Evolutionary conservation across 2,888 invertebrate genomes (phyloP), one percentile per base, ranked within the genome.

Genomic region (Monopis laevigella): DNA sequence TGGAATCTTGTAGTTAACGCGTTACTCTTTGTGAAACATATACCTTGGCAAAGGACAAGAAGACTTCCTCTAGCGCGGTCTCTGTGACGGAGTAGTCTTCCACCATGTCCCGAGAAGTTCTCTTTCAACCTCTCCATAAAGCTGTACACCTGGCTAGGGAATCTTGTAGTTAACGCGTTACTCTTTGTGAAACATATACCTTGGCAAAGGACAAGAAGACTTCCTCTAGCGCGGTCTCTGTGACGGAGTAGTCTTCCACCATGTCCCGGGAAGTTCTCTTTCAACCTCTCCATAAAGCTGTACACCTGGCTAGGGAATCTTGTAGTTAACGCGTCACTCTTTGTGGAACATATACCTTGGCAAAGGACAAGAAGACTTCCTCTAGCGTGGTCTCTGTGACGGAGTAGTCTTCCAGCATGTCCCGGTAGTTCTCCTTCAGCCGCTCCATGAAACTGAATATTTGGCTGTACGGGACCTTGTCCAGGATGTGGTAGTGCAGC

Each of bases 41-140:
- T n/a, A n/a, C n/a, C n/a, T 56, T 59, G 0, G 75, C 74, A 46
- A 72, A 82, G 48, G 56, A 68, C 45, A 88, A 65, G 62, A 88
- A 88, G 43, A 92, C 88, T 63, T n/a, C n/a, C n/a, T n/a, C n/a
- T n/a, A 93, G 72, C 0, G 90, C 90, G 6, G 91, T 89, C 65
- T 92, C 92, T 26, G 88, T 88, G 2, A 93, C 84, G 0, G 87
- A 85, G 62, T 92, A 93, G 67, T 92, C 91, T 48, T 88, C 87
- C 2, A 92, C 70, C 0, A 47, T 12, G 1, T 72, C 61, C 12
- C 11, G 4, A n/a, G 51, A 65, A 64, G 7, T 52, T 46, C 1
- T 48, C 41, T 49, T 84, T 82, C 1, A 87, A 59, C 0, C 54
- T 46, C 51, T 90, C 88, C 48, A 89, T 80, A 32, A 72, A 67